Base-by-base conservation (phyloP, 2,797 vertebrate species). In the Scolopax bukidnonensis region DNA sequence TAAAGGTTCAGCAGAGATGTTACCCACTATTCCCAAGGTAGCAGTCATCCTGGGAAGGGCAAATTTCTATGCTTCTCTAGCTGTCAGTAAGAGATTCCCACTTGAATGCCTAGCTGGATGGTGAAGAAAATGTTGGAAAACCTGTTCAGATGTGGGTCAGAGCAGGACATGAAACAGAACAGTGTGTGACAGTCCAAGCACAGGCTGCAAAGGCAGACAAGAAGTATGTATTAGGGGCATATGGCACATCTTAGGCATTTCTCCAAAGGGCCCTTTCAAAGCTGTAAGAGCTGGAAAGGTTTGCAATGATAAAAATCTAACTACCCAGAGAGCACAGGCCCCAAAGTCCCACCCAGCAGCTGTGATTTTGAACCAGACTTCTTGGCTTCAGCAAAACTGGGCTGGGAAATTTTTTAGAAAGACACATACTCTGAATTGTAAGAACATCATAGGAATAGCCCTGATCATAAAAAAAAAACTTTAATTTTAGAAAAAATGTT, bases 181-280 rank as follows among this genome's bases (percentile, higher is more conserved):
- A 32, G 15, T 0, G 2, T 40, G 78, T 0, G 1, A 25, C 36
- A 54, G 23, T 33, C 15, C 38, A 60, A 88, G 54, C 10, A 30
- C 0, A 1, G 40, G 8, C 12, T 71, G 32, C 8, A 75, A 81
- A 71, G n/a, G 21, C 20, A 77, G 40, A 17, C 7, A 80, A 70
- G 36, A 64, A 1, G 5, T 16, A 4, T 18, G 3, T 10, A 4
- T 23, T 65, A 7, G 8, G 16, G 25, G 6, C 5, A 51, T 6
- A 3, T 41, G 30, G 16, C 12, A 64, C 25, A 41, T 19, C 10
- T 56, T 50, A 82, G 10, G 8, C 4, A 16, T 36, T 11, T 16
- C 45, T 82, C n/a, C 36, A 75, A 65, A 65, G 18, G 45, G 5
- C 8, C 3, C 38, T 81, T 79, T 88, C 25, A 16, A 40, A 67